These are phyloP conservation scores for Euphydryas editha DNA, from an alignment of 2,888 invertebrate genomes.

Conservation along the genomic window DNA sequence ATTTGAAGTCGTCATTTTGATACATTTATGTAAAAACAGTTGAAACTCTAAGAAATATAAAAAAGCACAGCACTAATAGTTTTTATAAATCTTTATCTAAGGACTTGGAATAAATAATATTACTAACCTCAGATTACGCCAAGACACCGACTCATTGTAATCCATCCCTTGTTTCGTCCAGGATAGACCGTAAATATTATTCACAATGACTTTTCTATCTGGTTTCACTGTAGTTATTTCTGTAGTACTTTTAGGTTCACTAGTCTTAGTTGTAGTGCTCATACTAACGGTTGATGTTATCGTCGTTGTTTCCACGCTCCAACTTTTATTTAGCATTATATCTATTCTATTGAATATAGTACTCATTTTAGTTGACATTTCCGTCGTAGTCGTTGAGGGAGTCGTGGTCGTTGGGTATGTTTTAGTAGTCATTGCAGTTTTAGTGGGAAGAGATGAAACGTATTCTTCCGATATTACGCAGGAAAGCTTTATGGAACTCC, in stretches of 20 bases:
- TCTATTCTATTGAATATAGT: conserved; percentile 79
- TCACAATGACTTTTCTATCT: conserved; percentile 59
- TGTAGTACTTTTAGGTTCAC: conserved; percentile 59
- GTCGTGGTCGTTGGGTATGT: conserved; percentile 60
- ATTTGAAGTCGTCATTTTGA: no score
- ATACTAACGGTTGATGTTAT: conserved; percentile 74
- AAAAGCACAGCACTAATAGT: no score
- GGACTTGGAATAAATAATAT: not conserved
- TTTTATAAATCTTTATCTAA: no score
- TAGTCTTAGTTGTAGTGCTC: conserved; percentile 68
- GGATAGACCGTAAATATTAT: conserved; percentile 75
- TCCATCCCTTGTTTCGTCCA: conserved; percentile 80
- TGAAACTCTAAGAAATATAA: no score
- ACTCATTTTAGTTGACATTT: conserved; percentile 71
- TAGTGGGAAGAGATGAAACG: conserved; percentile 59
- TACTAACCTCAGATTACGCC: conserved; percentile 75
- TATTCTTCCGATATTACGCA: conserved; percentile 82
- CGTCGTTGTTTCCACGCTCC: conserved; percentile 79
- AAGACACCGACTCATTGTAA: conserved; percentile 68
- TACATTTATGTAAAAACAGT: no score
- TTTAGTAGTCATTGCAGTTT: conserved; percentile 58
- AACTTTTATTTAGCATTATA: conserved; percentile 79
- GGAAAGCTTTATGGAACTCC: conserved; percentile 88
- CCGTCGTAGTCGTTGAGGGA: conserved; percentile 69
- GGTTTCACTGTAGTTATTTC: conserved; percentile 57